Conservation (phyloP, 2,888 invertebrate genomes). For the Aricia artaxerxes region DNA sequence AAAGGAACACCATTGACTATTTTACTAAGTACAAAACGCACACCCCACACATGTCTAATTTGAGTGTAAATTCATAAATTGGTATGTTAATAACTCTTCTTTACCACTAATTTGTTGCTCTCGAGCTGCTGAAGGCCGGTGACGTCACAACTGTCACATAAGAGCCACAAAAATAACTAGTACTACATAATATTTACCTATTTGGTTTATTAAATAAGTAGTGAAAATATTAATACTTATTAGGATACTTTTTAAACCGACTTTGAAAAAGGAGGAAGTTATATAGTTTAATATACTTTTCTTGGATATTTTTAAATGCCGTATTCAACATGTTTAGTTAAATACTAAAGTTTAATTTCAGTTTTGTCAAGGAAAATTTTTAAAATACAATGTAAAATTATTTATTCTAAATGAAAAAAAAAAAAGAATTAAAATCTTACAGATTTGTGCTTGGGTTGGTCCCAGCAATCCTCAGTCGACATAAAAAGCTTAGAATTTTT, state of each 20-base stretch:
- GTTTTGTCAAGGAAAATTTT: no score
- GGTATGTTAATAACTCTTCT: conserved; percentile 59
- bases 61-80: conserved; percentile 59
- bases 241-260: neutral
- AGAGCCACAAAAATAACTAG: neutral
- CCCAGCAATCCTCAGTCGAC: no score
- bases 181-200: conserved; percentile 2
- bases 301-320: no score
- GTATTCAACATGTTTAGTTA: no score
- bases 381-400: no score
- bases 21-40: conserved; percentile 32
- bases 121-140: conserved; percentile 62
- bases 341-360: no score
- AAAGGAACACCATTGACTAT: neutral
- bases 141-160: conserved; percentile 27
- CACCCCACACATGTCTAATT: conserved; percentile 61
- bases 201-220: neutral
- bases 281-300: no score
- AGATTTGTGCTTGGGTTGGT: no score
- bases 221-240: neutral
- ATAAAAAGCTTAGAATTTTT: no score
- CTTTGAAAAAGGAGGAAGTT: no score
- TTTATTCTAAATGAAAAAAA: no score
- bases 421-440: no score
- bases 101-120: conserved; percentile 71